A percentile compares a stretch with the other conserved stretches of the same genome.
These are phyloP conservation scores for Rhinichthys osculus DNA, from an alignment of 2,797 vertebrate genomes.

Conservation along the genomic window DNA sequence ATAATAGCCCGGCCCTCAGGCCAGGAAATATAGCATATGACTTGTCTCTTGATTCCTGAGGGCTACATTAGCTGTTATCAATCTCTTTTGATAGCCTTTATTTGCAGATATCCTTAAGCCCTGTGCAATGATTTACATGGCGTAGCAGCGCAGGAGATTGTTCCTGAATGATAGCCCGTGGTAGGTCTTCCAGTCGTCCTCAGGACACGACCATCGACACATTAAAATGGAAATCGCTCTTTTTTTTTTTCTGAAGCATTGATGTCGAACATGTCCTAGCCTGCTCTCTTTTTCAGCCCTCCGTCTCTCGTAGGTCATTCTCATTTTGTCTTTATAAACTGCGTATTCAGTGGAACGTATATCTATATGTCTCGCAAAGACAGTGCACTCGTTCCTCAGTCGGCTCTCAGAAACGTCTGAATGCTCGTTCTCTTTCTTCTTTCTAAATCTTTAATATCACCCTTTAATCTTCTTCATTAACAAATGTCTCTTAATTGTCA, in stretches of 20 bases:
- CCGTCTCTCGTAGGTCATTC: constrained; percentile 37
- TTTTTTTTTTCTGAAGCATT: constrained; percentile 14
- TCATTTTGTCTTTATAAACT: constrained; percentile 33
- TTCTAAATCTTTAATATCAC: constrained; percentile 50
- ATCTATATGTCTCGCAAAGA: constrained; percentile 16
- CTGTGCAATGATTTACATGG: constrained; percentile 53
- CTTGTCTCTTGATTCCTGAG: constrained; percentile 47
- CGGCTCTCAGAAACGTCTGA: neutral
- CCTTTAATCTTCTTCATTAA: constrained; percentile 77
- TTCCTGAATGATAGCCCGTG: constrained; percentile 49
- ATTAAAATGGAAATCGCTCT: constrained; percentile 48
- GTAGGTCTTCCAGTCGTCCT: constrained; percentile 40
- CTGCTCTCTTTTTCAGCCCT: constrained; percentile 23
- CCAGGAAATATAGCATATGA: constrained; percentile 50
- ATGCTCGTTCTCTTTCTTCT: constrained; percentile 2
- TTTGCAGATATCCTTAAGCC: constrained; percentile 55
- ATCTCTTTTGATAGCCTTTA: constrained; percentile 51
- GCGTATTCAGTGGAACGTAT: constrained; percentile 14
- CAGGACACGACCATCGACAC: constrained; percentile 42
- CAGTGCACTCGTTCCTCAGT: constrained; percentile 1
- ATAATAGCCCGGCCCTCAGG: constrained; percentile 45
- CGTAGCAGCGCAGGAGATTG: constrained; percentile 40
- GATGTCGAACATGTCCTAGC: constrained; percentile 37
- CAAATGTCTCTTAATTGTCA: constrained; percentile 74
- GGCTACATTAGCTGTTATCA: constrained; percentile 50